These are phyloP conservation scores for Sussaba pulchella DNA, from an alignment of 2,888 invertebrate species.

Conservation along the genomic window DNA sequence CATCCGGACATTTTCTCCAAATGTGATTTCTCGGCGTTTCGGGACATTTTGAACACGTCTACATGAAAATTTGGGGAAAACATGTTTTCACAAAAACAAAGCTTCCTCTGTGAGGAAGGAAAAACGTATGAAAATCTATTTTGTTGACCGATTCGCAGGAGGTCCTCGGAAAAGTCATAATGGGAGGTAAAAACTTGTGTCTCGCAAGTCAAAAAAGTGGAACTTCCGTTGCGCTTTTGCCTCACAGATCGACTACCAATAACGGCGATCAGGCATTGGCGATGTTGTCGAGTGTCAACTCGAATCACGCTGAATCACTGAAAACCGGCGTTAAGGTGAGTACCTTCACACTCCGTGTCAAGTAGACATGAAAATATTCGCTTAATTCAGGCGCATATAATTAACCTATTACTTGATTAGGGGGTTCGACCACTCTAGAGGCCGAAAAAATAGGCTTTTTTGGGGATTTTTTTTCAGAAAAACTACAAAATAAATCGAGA, in stretches of 20 bases:
- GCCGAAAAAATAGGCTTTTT: too few relatives aligned
- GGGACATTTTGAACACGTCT: too few relatives aligned
- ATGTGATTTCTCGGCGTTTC: too few relatives aligned
- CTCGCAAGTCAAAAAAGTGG: slow-evolving; percentile 75
- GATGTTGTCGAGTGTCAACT: slow-evolving; percentile 69
- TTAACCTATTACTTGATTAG: too few relatives aligned
- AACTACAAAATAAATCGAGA: neutral
- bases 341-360: too few relatives aligned
- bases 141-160: slow-evolving; percentile 73
- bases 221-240: slow-evolving; percentile 74
- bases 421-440: too few relatives aligned
- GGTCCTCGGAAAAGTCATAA: slow-evolving; percentile 81
- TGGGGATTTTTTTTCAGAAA: neutral
- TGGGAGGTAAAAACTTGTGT: slow-evolving; percentile 79
- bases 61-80: too few relatives aligned
- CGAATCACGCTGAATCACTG: slow-evolving; percentile 70
- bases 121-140: neutral
- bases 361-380: too few relatives aligned
- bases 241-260: slow-evolving; percentile 73
- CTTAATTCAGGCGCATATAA: too few relatives aligned
- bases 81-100: too few relatives aligned
- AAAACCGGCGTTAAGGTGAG: slow-evolving; percentile 73
- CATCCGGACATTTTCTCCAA: too few relatives aligned
- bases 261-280: slow-evolving; percentile 76
- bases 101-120: too few relatives aligned